Evolutionary conservation across 2,113 vertebrate species (phyloP).

Genomic region (Ophthalmolycus amberensis): DNA sequence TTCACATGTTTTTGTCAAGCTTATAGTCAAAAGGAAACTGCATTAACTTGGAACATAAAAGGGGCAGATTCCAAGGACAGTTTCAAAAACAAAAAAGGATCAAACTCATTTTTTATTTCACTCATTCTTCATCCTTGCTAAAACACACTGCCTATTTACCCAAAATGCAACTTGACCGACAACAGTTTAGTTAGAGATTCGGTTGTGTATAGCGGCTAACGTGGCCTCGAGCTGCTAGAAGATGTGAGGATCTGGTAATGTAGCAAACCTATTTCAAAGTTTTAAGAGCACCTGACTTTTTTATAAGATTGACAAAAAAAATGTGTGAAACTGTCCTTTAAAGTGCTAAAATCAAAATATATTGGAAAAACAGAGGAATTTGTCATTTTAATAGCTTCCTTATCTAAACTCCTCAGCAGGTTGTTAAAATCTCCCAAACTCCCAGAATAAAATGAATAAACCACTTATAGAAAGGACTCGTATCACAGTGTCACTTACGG

Average conservation of each 20-base stretch:
- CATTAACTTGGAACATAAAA: not conserved
- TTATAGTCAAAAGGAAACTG: not conserved
- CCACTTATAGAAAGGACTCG: not conserved
- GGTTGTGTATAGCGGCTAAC: not conserved
- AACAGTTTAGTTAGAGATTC: not conserved
- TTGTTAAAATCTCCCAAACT: not conserved
- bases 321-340: not conserved
- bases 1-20: not conserved
- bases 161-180: not conserved
- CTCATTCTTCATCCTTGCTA: not conserved
- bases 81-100: not conserved
- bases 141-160: not conserved
- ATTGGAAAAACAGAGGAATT: not conserved
- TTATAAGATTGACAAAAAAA: not conserved
- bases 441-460: not conserved
- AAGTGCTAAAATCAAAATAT: not conserved
- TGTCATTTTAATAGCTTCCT: not conserved
- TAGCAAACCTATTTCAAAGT: not conserved
- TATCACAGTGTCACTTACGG: not conserved
- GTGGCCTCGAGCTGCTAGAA: not conserved
- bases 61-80: not conserved
- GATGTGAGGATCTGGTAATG: not conserved
- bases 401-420: not conserved
- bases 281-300: not conserved
- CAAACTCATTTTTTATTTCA: not conserved